Base-by-base conservation (phyloP, 2,888 invertebrate genomes). In the Eledone cirrhosa region DNA sequence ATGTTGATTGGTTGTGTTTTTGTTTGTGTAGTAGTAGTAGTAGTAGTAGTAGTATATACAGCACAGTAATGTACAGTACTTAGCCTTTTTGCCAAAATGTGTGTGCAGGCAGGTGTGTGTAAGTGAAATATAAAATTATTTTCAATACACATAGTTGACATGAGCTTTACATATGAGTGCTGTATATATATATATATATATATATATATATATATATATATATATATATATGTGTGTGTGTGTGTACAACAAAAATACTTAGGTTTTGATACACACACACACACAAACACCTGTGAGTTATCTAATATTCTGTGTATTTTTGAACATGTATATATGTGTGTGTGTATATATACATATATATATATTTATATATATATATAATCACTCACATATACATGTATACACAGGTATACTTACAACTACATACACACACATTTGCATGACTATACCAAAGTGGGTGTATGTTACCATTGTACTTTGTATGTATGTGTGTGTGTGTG, bases 131-230 rank as follows among this genome's bases (percentile, higher is more conserved):
- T n/a, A n/a, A 53, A 2, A 53, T 53, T 2, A 22, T 22, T 53
- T 2, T 53, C 2, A 22, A 24, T 63, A 63, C 22, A 63, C 27
- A 63, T 63, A 63, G 8, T 8, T 19, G n/a, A n/a, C n/a, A n/a
- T n/a, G n/a, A n/a, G n/a, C n/a, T n/a, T n/a, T n/a, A n/a, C n/a
- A n/a, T n/a, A n/a, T n/a, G n/a, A n/a, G n/a, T n/a, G n/a, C n/a
- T 63, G 27, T 63, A 63, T 63, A 19, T 63, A 63, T 63, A 63
- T 16, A 63, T 22, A 19, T 63, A 22, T 63, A 19, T 63, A 22
- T 63, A 63, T 63, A 19, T 63, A 63, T 63, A 63, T 63, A 63
- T 63, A 63, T n/a, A 27, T n/a, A 63, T 63, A 63, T 13, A 63
- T 63, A 16, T 13, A 63, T 7, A 19, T 0, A 63, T 0, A 19